Evolutionary conservation across 1,140 invertebrate genomes (phyloP), one percentile per base, ranked within the genome.

Genomic region (Lepidurus couesii): DNA sequence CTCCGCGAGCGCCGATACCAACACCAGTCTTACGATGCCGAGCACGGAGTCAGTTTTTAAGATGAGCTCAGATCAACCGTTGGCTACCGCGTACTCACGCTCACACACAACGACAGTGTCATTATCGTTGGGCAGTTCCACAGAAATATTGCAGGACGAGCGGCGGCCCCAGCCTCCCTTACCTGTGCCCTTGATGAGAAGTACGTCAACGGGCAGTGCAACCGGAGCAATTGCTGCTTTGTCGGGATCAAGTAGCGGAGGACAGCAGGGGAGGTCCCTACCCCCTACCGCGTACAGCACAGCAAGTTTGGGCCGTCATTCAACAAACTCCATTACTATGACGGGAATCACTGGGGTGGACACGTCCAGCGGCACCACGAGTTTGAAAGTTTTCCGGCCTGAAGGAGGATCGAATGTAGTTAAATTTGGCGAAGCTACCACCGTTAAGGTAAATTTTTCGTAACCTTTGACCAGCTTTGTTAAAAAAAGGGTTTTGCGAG

Each of bases 171-270:
- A 65, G 53, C 53, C 53, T 13, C 53, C 53, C 21, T 65, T 65
- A 65, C 53, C 53, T 65, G 53, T 21, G 53, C 53, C 53, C 53
- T 65, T 65, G 21, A 65, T 65, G 53, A 65, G 53, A 65, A 65
- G 53, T 16, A 21, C 53, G 53, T 65, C 53, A 1, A 65, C 53
- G 53, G 53, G 53, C 16, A 65, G 53, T 65, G 53, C 53, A 65
- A 21, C 53, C 13, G 53, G 53, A 65, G 53, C 53, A 11, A 16
- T 65, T 13, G 53, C 16, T 16, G 53, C 53, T 9, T 65, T 65
- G 16, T 65, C 53, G 53, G 53, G 53, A n/a, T 13, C 53, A 13
- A 21, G 53, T 21, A 21, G 53, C 53, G 53, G 53, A 21, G 53
- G 53, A 21, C 53, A 65, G 53, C 53, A 65, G 53, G 53, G 53